A percentile compares a stretch with the other conserved stretches of the same genome.
These are phyloP conservation scores for Callinectes sapidus DNA, from an alignment of 2,888 invertebrate species.

Conservation along the genomic window DNA sequence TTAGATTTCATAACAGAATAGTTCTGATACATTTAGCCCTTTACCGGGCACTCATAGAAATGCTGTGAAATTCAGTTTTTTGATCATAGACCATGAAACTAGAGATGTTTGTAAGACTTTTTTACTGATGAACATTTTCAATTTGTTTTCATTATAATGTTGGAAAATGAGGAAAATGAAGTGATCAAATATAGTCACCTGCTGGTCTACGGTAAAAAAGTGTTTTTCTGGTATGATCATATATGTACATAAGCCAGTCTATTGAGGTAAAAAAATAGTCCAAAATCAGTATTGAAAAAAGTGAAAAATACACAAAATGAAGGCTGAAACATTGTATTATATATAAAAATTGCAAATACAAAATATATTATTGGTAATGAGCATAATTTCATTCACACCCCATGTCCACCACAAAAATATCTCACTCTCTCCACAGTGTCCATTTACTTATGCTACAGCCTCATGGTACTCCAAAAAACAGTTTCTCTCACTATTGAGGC, in stretches of 20 bases:
- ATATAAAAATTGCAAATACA: too few relatives aligned
- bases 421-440: slow-evolving; percentile 29
- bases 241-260: background rate
- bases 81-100: slow-evolving; percentile 4
- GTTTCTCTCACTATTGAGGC: slow-evolving; percentile 43
- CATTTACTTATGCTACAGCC: slow-evolving; percentile 37
- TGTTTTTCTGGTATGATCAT: background rate
- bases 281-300: slow-evolving; percentile 3
- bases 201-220: background rate
- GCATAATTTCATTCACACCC: background rate
- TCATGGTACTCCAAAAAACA: slow-evolving; percentile 29
- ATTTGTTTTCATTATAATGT: background rate
- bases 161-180: background rate
- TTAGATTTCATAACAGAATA: too few relatives aligned
- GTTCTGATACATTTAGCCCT: too few relatives aligned
- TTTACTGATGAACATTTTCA: slow-evolving; percentile 8
- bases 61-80: slow-evolving; percentile 2
- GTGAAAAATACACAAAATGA: background rate
- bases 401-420: too few relatives aligned
- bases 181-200: slow-evolving; percentile 8
- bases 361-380: background rate
- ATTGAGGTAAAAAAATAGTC: background rate
- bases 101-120: background rate
- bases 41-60: slow-evolving; percentile 34
- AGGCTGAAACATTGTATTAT: background rate